A percentile compares a stretch with the other conserved stretches of the same genome.
Evolutionary conservation across 2,113 vertebrate species (phyloP).

Genomic region (Shinisaurus crocodilurus): DNA sequence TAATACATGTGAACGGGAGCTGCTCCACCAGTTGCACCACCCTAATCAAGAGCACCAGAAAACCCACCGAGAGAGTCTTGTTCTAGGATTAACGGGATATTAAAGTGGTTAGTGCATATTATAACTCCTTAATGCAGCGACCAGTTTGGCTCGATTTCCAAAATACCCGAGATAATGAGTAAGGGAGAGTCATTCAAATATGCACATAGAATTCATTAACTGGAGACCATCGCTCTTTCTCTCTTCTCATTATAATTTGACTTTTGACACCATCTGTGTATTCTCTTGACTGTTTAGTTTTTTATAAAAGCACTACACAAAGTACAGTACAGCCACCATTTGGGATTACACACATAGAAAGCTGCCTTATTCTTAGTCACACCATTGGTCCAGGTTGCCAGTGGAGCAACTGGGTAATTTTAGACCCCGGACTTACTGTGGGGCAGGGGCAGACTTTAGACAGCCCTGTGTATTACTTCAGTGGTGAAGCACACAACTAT

Average conservation of each 20-base stretch:
- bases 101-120: not conserved
- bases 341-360: not conserved
- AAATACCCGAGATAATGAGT: not conserved
- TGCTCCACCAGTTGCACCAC: not conserved
- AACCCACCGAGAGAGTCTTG: not conserved
- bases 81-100: not conserved
- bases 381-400: not conserved
- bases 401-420: too few relatives aligned
- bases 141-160: conserved; percentile 24
- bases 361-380: not conserved
- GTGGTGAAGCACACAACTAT: too few relatives aligned
- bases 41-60: not conserved
- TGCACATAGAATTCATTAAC: conserved; percentile 34
- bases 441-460: too few relatives aligned
- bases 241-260: not conserved
- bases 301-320: not conserved
- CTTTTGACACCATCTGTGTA: conserved; percentile 13
- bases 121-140: not conserved
- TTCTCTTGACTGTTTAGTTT: not conserved
- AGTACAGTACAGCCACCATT: not conserved
- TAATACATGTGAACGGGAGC: not conserved
- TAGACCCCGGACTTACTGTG: too few relatives aligned
- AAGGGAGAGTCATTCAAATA: conserved; percentile 14
- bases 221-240: conserved; percentile 5
- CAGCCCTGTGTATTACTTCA: too few relatives aligned